Evolutionary conservation across 1,140 invertebrate species (phyloP).

Genomic region (Lanistes nyassanus): DNA sequence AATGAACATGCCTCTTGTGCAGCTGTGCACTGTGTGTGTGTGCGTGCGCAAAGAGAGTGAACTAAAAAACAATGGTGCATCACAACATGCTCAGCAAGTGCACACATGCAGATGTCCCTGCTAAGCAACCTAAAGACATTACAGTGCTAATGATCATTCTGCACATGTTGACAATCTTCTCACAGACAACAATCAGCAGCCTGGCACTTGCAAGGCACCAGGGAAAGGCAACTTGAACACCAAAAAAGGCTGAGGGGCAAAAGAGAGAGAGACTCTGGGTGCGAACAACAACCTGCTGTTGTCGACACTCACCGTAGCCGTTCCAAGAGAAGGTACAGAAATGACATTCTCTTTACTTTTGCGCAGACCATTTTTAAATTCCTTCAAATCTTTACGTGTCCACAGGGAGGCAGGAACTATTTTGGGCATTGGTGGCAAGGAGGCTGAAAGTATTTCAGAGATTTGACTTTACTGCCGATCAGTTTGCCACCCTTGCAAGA

Average conservation of each 20-base stretch:
- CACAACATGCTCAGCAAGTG: too few species aligned
- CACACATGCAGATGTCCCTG: too few species aligned
- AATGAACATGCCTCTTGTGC: too few species aligned
- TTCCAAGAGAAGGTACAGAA: slow-evolving; percentile 69
- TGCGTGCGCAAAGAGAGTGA: too few species aligned
- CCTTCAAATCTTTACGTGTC: slow-evolving; percentile 89
- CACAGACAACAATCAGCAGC: background rate
- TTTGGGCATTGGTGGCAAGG: slow-evolving; percentile 38
- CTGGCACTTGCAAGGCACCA: background rate
- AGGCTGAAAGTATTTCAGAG: slow-evolving; percentile 10
- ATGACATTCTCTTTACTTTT: slow-evolving; percentile 62
- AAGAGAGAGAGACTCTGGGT: background rate
- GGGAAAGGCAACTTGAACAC: too few species aligned
- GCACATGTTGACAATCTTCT: background rate
- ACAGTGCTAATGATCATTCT: background rate
- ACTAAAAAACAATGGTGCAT: too few species aligned
- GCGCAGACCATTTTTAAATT: slow-evolving; percentile 79
- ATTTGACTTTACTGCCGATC: background rate
- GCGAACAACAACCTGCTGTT: background rate
- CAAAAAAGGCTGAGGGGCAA: background rate
- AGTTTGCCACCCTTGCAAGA: too few species aligned
- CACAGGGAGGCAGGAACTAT: slow-evolving; percentile 92
- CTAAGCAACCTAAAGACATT: too few species aligned
- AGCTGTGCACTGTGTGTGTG: too few species aligned
- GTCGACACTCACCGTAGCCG: slow-evolving; percentile 61